phyloP scores from a whole-genome alignment of 2,113 vertebrate species.

The Megalops atlanticus region DNA sequence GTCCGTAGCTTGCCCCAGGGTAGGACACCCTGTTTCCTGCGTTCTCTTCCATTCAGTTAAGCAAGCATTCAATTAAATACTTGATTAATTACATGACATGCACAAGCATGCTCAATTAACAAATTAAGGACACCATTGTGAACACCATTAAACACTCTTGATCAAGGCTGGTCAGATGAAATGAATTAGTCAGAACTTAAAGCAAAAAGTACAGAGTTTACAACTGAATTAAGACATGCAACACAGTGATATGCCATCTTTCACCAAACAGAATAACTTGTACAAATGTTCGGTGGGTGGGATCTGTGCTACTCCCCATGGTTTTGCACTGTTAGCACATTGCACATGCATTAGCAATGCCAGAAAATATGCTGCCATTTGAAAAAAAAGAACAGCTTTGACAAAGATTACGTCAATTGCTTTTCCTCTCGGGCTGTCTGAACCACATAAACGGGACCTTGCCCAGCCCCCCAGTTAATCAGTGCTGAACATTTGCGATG shows the following conservation, averaged over 20 bases:
- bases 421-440: background rate
- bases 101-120: background rate
- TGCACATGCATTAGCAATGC: background rate
- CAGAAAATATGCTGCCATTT: background rate
- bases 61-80: background rate
- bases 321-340: background rate
- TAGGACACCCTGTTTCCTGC: background rate
- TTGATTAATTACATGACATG: background rate
- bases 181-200: no score
- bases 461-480: background rate
- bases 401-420: constrained; percentile 3
- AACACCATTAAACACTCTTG: background rate
- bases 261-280: no score
- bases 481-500: background rate
- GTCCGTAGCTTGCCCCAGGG: background rate
- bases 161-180: background rate
- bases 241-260: no score
- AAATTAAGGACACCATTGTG: constrained; percentile 8
- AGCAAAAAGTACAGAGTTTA: no score
- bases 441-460: background rate
- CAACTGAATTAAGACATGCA: background rate
- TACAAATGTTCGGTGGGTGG: no score
- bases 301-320: background rate
- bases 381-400: background rate
- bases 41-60: background rate